These are phyloP conservation scores for Bubo scandiacus DNA, from an alignment of 2,113 vertebrate species.

Conservation along the genomic window DNA sequence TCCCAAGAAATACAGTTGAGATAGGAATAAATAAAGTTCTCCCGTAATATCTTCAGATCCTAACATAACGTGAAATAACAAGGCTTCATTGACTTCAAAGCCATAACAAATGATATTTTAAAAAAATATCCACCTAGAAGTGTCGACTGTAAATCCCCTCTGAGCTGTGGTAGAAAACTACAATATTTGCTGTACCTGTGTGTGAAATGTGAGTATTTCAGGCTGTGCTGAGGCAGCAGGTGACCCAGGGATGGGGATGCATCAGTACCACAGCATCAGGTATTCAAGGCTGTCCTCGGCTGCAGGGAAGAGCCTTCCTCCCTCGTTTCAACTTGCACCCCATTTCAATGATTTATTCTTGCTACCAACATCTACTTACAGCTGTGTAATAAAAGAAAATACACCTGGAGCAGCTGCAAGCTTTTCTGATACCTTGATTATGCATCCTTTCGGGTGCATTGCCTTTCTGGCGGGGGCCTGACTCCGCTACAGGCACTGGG, in stretches of 20 bases:
- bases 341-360: background rate
- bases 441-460: too few relatives aligned
- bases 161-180: background rate
- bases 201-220: background rate
- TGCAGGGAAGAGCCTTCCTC: background rate
- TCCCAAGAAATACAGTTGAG: too few relatives aligned
- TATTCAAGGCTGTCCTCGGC: fast-evolving
- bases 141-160: background rate
- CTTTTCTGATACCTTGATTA: background rate
- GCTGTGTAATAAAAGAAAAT: background rate
- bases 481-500: fast-evolving
- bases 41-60: background rate
- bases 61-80: fast-evolving
- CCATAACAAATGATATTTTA: too few relatives aligned
- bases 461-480: background rate
- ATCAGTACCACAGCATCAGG: background rate
- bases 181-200: background rate
- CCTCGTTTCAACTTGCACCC: background rate
- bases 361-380: background rate
- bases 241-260: background rate
- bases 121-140: background rate
- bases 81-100: background rate
- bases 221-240: background rate
- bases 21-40: background rate
- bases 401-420: background rate